A percentile compares a stretch with the other conserved stretches of the same genome.
Evolutionary conservation across 2,797 vertebrate genomes (phyloP).

Genomic region (Bradypus variegatus): DNA sequence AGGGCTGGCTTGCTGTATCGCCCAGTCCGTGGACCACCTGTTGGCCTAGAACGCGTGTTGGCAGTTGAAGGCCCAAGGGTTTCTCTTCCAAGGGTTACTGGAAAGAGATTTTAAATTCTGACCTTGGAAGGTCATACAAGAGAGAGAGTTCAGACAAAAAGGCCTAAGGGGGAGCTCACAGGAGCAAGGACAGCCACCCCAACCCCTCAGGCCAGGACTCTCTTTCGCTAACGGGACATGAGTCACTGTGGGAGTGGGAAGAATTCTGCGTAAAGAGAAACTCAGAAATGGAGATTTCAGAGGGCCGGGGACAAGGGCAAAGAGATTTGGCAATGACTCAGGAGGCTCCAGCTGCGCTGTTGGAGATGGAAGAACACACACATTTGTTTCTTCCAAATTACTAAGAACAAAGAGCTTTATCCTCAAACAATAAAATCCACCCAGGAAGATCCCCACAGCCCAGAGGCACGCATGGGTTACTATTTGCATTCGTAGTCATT

Average conservation of each 20-base stretch:
- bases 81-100: background rate
- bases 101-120: background rate
- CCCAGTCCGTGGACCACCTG: too few species aligned
- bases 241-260: background rate
- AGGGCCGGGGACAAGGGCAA: background rate
- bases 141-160: background rate
- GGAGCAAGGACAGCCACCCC: fast-evolving
- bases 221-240: background rate
- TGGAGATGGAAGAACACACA: background rate
- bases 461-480: slow-evolving; percentile 23
- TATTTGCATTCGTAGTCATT: slow-evolving; percentile 26
- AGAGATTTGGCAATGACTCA: background rate
- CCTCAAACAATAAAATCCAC: background rate
- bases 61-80: background rate
- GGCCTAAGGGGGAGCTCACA: fast-evolving
- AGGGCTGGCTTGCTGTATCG: fast-evolving
- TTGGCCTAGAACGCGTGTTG: too few species aligned
- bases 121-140: fast-evolving
- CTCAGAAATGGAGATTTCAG: background rate
- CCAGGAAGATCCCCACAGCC: background rate
- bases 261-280: background rate
- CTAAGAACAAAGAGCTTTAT: background rate
- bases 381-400: background rate
- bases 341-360: background rate
- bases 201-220: too few species aligned